A percentile compares a stretch with the other conserved stretches of the same genome.
phyloP scores from a whole-genome alignment of 2,888 invertebrate genomes.

The Mythimna impura region DNA sequence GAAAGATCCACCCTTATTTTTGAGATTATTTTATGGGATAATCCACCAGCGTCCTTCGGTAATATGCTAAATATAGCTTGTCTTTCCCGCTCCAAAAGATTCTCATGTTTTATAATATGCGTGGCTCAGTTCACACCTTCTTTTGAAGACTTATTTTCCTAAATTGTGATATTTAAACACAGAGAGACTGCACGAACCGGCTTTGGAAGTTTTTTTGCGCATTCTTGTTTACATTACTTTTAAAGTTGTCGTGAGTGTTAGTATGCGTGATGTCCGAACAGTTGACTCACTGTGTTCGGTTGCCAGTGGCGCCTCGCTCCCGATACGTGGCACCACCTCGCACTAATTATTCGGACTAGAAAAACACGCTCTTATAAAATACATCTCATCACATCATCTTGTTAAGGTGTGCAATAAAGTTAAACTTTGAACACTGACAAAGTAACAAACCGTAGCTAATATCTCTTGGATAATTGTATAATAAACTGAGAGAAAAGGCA shows the following conservation, averaged over 20 bases:
- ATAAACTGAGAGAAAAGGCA: neutral
- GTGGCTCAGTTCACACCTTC: neutral
- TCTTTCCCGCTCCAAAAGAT: neutral
- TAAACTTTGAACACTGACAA: neutral
- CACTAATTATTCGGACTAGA: conserved; percentile 58
- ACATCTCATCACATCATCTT: no score
- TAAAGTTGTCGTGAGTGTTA: conserved; percentile 17
- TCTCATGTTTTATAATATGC: neutral
- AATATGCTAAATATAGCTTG: neutral
- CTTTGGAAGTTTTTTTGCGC: conserved; percentile 20
- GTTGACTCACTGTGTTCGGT: conserved; percentile 42
- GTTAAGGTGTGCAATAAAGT: no score
- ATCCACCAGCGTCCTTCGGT: neutral
- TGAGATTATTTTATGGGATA: neutral
- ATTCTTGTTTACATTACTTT: conserved; percentile 39
- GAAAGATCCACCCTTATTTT: neutral
- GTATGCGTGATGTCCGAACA: conserved; percentile 26
- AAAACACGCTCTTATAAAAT: conserved; percentile 38
- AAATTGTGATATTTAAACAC: conserved; percentile 21
- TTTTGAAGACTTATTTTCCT: conserved; percentile 10
- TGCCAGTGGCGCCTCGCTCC: conserved; percentile 31
- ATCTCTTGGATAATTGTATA: conserved; percentile 5
- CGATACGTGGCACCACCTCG: conserved; percentile 54
- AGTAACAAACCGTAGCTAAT: neutral
- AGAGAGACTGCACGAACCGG: conserved; percentile 19